phyloP scores from a whole-genome alignment of 2,888 invertebrate genomes.

The Lasius platythorax region DNA sequence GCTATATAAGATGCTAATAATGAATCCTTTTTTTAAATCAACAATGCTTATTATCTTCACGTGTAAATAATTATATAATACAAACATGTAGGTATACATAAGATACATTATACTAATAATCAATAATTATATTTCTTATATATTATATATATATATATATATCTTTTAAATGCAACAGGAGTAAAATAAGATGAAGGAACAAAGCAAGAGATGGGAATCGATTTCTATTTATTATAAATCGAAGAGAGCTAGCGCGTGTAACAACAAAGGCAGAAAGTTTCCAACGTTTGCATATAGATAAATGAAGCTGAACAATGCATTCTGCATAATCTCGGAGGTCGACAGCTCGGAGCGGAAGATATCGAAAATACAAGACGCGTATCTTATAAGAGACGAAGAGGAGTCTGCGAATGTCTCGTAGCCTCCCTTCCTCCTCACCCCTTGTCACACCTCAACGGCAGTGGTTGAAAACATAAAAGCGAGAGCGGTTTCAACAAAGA shows the following conservation, averaged over 20 bases:
- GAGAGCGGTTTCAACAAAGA: conserved; percentile 38
- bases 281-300: conserved; percentile 3
- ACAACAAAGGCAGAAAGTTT: background rate
- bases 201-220: background rate
- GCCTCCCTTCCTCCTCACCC: background rate
- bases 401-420: background rate
- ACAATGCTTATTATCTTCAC: background rate
- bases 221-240: conserved; percentile 8
- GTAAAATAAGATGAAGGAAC: background rate
- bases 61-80: background rate
- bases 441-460: background rate
- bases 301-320: conserved; percentile 1
- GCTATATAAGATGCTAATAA: background rate
- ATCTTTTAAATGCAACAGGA: background rate
- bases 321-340: conserved; percentile 16
- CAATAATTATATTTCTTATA: background rate
- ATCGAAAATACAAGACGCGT: background rate
- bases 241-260: background rate
- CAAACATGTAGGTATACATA: background rate
- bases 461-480: conserved; percentile 20
- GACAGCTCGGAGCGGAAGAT: background rate
- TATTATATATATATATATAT: no score
- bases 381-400: background rate
- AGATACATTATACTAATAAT: background rate
- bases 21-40: background rate